Evolutionary conservation across 2,113 vertebrate species (phyloP), one percentile per base, ranked within the genome.

Genomic region (Pseudorectes ferrugineus): DNA sequence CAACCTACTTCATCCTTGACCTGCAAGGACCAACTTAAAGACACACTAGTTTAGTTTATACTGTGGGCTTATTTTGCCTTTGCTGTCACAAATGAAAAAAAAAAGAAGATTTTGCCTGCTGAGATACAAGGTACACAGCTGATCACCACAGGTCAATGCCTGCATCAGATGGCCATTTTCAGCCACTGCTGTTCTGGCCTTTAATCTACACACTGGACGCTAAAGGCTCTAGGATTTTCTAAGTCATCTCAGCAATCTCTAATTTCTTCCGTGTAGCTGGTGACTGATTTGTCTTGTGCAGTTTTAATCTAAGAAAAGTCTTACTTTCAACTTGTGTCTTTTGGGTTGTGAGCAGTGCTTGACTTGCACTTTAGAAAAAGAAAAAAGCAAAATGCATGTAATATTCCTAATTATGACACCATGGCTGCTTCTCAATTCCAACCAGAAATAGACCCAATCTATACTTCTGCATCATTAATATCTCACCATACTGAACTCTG

Each of bases 1-100:
- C 89, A 95, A 89, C 71, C 81, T 89, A 92, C 57, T 91, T 94
- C 81, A 94, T 66, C 67, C 77, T 46, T 76, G 74, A 85, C 87
- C 77, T 73, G 67, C 54, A 88, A 94, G 71, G 70, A 66, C 48
- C 87, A 82, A 61, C 71, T 78, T 85, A 35, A 91, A 94, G 84
- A 55, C 58, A 81, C 35, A 76, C 33, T 49, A 46, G 35, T 26
- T 85, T 89, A 52, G 25, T 63, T 88, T 73, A 35, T 24, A 85
- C 45, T 48, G 45, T 38, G 72, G 52, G 40, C 36, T 91, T 71
- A 66, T 68, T 92, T 75, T 87, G 36, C 14, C 52, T 77, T 57
- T 68, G n/a, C 45, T 78, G 77, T 40, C 91, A 87, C 3, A 3
- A 68, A 65, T 22, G 4, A 31, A 33, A 63, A 62, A 65, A 38